Evolutionary conservation across 2,797 vertebrate species (phyloP), one percentile per base, ranked within the genome.

Genomic region (Poeciliopsis infans): DNA sequence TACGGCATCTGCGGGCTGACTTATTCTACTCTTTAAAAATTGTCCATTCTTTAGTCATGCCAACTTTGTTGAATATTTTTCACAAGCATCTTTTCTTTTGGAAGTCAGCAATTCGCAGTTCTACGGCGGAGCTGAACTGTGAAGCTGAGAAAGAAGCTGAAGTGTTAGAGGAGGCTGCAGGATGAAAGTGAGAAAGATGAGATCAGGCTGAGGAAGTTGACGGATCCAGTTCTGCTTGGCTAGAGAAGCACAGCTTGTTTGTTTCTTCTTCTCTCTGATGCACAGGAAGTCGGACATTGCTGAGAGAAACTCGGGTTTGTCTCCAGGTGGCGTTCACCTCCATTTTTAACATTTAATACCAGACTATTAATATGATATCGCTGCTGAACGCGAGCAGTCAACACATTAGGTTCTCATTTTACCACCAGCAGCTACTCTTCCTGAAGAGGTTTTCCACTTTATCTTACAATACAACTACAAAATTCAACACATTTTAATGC

Each of bases 191-290:
- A 81, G 68, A 49, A 71, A 39, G 64, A 39, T 7, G 79, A 47
- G 74, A 16, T 23, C 28, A 33, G 43, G 43, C n/a, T 68, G 57
- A 71, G 33, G 33, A 76, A 53, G 53, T 85, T 33, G 73, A 39
- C 45, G 11, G 66, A 18, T 83, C 41, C 11, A 79, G 73, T 70
- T 85, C 80, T 84, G 79, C 75, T 84, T 46, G 36, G 77, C 76
- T 25, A 70, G 46, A 80, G 81, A 76, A 47, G 31, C 78, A 15
- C 77, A 57, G 59, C 74, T 72, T 7, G 8, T 59, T 77, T 68
- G n/a, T 70, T 31, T 2, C 41, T 69, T 66, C 70, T 75, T 53
- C 12, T 70, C 12, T 73, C 20, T n/a, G 45, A 28, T 31, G 20
- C 15, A 45, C 64, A 12, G 13, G 25, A 75, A 75, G 23, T 1